Percentiles rank a stretch among this genome's conserved stretches.
These are phyloP conservation scores for Epistrophe grossulariae DNA, from an alignment of 2,888 invertebrate genomes.

Conservation along the genomic window DNA sequence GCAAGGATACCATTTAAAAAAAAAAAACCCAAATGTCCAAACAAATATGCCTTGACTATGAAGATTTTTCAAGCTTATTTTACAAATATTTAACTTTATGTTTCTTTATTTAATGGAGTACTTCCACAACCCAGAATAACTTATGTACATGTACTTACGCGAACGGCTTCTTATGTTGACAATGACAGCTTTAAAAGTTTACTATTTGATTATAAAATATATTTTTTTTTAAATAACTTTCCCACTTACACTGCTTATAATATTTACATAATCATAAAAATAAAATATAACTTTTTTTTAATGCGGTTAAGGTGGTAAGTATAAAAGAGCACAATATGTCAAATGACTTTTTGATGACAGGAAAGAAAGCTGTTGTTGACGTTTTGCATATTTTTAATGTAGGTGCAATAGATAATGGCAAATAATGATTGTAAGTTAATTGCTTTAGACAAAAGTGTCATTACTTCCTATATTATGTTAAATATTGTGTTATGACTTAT, in stretches of 20 bases:
- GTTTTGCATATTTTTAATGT: constrained; percentile 2
- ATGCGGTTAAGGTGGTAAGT: not conserved
- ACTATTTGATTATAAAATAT: too few relatives aligned
- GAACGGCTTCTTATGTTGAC: too few relatives aligned
- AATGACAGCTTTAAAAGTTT: too few relatives aligned
- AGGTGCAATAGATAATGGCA: constrained; percentile 1
- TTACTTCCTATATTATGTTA: not conserved
- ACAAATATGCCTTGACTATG: too few relatives aligned
- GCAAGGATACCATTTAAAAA: too few relatives aligned
- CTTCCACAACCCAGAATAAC: too few relatives aligned
- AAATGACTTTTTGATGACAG: constrained; percentile 62
- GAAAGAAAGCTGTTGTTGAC: constrained; percentile 37
- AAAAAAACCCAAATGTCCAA: too few relatives aligned
- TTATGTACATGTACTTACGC: too few relatives aligned
- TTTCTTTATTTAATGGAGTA: too few relatives aligned
- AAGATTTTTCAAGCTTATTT: too few relatives aligned
- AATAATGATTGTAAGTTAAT: not conserved
- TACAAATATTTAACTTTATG: too few relatives aligned
- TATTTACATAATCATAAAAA: not conserved
- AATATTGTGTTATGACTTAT: not conserved
- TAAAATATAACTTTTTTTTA: not conserved
- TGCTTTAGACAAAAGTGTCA: not conserved
- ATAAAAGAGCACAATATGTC: constrained; percentile 13
- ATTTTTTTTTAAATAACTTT: too few relatives aligned
- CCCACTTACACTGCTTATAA: not conserved